These are phyloP conservation scores for Acrocephalus scirpaceus DNA, from an alignment of 2,797 vertebrate species.

Conservation along the genomic window DNA sequence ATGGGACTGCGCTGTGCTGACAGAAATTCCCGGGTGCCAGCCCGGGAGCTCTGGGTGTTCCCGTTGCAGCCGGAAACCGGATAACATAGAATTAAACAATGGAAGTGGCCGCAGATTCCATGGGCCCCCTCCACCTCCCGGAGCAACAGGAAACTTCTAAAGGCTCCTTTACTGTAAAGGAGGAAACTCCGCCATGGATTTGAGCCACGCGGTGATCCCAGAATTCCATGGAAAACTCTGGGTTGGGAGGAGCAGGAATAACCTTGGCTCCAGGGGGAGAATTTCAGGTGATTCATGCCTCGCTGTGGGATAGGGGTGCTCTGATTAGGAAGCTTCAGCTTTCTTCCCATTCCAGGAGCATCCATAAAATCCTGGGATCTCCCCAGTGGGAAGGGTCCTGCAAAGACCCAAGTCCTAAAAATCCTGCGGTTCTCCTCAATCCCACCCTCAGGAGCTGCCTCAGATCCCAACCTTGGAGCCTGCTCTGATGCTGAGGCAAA, in stretches of 20 bases:
- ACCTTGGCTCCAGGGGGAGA: accelerated
- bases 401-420: background rate
- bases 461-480: background rate
- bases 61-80: background rate
- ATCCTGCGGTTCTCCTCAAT: background rate
- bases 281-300: background rate
- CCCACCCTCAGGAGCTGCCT: background rate
- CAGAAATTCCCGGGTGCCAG: background rate
- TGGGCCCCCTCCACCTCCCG: background rate
- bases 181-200: conserved; percentile 9
- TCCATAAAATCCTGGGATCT: background rate
- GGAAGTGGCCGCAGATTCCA: background rate
- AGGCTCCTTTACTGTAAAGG: conserved; percentile 6
- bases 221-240: background rate
- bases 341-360: background rate
- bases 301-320: background rate
- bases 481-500: accelerated
- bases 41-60: background rate
- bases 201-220: background rate
- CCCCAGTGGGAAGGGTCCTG: background rate
- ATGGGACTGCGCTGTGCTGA: accelerated
- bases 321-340: background rate
- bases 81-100: conserved; percentile 27
- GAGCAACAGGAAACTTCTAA: conserved; percentile 26
- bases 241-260: background rate